phyloP scores from a whole-genome alignment of 2,113 vertebrate species.

The Cyphomyrus plagiostoma region DNA sequence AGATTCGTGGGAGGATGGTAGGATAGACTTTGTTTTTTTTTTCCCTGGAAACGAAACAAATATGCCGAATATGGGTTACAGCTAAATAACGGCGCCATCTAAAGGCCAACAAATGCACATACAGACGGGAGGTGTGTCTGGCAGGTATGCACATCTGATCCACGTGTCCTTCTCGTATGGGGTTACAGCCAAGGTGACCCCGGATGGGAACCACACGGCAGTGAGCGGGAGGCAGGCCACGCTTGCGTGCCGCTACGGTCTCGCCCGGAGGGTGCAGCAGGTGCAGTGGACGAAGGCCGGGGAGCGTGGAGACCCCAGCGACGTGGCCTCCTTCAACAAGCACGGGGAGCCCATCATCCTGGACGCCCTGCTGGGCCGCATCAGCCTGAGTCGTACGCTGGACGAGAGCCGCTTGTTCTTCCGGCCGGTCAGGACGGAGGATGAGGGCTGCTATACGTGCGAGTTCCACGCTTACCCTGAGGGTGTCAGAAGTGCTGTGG shows the following conservation, averaged over 20 bases:
- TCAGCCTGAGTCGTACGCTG: slow-evolving; percentile 45
- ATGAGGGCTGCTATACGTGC: slow-evolving; percentile 67
- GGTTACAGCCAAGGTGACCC: slow-evolving; percentile 44
- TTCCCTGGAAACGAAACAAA: neutral
- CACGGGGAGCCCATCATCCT: neutral
- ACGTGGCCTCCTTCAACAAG: slow-evolving; percentile 45
- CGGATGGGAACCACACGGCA: slow-evolving; percentile 48
- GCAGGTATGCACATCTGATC: neutral
- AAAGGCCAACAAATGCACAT: neutral
- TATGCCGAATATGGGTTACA: neutral
- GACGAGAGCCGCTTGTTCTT: slow-evolving; percentile 48
- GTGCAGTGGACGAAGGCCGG: slow-evolving; percentile 62
- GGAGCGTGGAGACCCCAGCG: slow-evolving; percentile 48
- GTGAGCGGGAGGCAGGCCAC: slow-evolving; percentile 37
- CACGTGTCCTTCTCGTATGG: neutral
- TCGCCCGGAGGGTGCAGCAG: slow-evolving; percentile 48
- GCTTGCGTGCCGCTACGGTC: slow-evolving; percentile 54
- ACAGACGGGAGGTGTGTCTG: neutral
- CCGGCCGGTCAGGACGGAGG: slow-evolving; percentile 43
- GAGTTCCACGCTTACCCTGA: slow-evolving; percentile 61
- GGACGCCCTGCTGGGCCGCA: slow-evolving; percentile 32
- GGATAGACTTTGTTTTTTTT: neutral
- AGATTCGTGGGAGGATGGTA: neutral
- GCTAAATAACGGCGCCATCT: neutral
- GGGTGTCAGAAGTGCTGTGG: slow-evolving; percentile 38